Base-by-base conservation (phyloP, 2,797 vertebrate species). In the Sternotherus odoratus region DNA sequence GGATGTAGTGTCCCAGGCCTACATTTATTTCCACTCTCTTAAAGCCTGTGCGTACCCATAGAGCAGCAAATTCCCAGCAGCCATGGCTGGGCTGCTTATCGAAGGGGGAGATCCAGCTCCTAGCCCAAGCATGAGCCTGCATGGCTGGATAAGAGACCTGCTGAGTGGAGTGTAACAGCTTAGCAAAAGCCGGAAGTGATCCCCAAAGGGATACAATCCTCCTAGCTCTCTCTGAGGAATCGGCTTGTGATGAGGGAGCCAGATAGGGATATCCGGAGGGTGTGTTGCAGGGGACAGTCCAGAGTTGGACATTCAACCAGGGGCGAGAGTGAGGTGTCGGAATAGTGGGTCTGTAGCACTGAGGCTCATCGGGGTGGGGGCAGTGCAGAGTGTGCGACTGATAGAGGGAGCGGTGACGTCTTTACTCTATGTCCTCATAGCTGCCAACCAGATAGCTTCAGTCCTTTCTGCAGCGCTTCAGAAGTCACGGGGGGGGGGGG, bases 351-450 rank as follows among this genome's bases (percentile, higher is more conserved):
- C 8, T 48, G 3, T 30, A 26, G 4, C 39, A 30, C 28, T 16
- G 39, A 75, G 72, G 5, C 72, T 8, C 4, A 13, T 28, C 1
- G 1, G 30, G 0, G 0, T 12, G 15, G n/a, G 72, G 36, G 24
- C 36, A 51, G 33, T 60, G 5, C 16, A 33, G 24, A 33, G 30
- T 28, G 3, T 15, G 48, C 26, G 51, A 60, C 92, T 23, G 1
- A 0, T 21, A 26, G 56, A 79, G 50, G 75, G 90, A 80, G 53
- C 21, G 5, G 26, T 21, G 53, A 36, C 54, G 2, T 33, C 4
- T 30, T 77, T 43, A 19, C 16, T 43, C 56, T 12, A 4, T 49
- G 21, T 82, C 30, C 54, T 48, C 26, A 26, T 43, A 11, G 15
- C 5, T 39, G 39, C 23, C 23, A 49, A 24, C n/a, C 23, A 15